Percentiles rank a stretch among this genome's conserved stretches.
Conservation (phyloP, 2,113 vertebrate genomes). For the Clarias macrocephalus region DNA sequence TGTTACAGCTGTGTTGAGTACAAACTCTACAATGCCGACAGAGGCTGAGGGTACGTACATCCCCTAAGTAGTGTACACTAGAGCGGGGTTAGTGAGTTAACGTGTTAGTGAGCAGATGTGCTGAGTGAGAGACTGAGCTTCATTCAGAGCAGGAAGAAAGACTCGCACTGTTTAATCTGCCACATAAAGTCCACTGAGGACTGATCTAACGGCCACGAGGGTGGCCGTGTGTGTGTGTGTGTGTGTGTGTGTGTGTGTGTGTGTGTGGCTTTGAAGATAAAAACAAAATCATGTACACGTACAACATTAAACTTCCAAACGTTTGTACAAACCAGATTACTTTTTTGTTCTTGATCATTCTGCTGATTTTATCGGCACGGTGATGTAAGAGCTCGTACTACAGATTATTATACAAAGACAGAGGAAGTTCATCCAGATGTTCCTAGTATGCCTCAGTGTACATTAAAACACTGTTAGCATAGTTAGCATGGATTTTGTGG, state of each 20-base stretch:
- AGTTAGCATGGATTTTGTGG: background rate
- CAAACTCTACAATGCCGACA: background rate
- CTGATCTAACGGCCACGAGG: constrained; percentile 4
- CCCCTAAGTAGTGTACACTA: constrained; percentile 4
- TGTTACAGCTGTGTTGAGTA: background rate
- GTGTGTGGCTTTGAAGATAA: background rate
- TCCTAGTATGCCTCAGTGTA: background rate
- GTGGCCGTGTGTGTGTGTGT: background rate
- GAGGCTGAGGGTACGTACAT: background rate
- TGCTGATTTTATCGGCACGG: no score
- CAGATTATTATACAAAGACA: background rate
- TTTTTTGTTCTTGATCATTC: background rate
- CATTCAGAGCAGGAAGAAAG: constrained; percentile 27
- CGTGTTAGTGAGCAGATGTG: constrained; percentile 11
- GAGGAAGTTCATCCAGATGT: no score
- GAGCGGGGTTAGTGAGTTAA: background rate
- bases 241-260: constrained; percentile 14
- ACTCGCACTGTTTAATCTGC: constrained; percentile 35
- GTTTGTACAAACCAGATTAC: background rate
- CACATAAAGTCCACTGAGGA: constrained; percentile 20
- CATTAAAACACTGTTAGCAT: background rate
- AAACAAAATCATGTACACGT: background rate
- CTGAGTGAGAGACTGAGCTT: background rate
- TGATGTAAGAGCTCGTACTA: no score
- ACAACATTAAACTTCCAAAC: background rate